These are phyloP conservation scores for Gadopsis bispinosus DNA, from an alignment of 2,797 vertebrate genomes.

Conservation along the genomic window DNA sequence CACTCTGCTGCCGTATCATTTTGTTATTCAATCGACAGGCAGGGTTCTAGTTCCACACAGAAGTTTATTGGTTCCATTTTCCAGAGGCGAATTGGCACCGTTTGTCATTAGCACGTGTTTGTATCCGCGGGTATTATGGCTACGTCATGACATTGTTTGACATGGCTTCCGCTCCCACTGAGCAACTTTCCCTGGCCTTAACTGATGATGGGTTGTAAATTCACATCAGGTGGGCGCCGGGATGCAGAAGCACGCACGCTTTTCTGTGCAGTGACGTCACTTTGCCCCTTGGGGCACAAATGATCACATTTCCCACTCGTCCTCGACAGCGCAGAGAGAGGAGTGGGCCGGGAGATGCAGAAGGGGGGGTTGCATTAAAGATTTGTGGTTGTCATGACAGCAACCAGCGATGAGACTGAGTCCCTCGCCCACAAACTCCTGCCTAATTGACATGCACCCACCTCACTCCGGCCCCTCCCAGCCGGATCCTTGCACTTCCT, in stretches of 20 bases:
- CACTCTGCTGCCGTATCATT: constrained; percentile 28
- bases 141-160: constrained; percentile 23
- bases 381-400: constrained; percentile 72
- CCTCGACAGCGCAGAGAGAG: constrained; percentile 21
- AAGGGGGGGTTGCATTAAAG: constrained; percentile 25
- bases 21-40: constrained; percentile 23
- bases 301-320: constrained; percentile 58
- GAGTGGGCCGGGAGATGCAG: constrained; percentile 35
- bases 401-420: constrained; percentile 40
- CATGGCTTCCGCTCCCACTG: constrained; percentile 31
- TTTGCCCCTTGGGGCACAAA: constrained; percentile 14
- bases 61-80: constrained; percentile 31
- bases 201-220: constrained; percentile 20
- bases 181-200: neutral
- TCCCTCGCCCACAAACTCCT: constrained; percentile 51
- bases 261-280: constrained; percentile 35
- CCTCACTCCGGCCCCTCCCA: constrained; percentile 43
- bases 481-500: constrained; percentile 21
- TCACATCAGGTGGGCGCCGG: constrained; percentile 35
- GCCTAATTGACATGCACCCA: constrained; percentile 56
- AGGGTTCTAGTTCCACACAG: constrained; percentile 7
- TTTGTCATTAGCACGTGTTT: constrained; percentile 31
- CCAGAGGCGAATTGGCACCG: constrained; percentile 16
- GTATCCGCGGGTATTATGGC: neutral
- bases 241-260: constrained; percentile 9